These are phyloP conservation scores for Aegotheles bennettii DNA, from an alignment of 2,113 vertebrate genomes.

Conservation along the genomic window DNA sequence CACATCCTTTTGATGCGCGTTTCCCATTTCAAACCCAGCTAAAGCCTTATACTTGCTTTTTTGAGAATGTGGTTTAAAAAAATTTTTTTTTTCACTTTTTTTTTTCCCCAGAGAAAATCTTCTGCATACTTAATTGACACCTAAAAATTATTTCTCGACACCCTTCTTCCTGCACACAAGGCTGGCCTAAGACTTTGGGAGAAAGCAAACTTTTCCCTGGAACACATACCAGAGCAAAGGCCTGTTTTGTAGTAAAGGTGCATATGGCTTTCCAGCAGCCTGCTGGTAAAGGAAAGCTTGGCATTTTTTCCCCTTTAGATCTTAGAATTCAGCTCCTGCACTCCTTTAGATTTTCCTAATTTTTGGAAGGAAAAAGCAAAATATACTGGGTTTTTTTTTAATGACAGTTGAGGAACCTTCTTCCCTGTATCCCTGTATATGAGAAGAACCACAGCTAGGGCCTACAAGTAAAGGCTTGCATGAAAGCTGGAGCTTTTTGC, in stretches of 20 bases:
- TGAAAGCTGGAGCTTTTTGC: background rate
- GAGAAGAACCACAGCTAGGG: background rate
- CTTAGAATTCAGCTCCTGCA: background rate
- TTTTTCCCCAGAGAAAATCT: background rate
- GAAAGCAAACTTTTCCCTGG: background rate
- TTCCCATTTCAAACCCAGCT: background rate
- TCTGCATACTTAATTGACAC: background rate
- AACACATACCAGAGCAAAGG: background rate
- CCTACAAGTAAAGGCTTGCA: background rate
- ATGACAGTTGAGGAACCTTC: background rate
- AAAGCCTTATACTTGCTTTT: background rate
- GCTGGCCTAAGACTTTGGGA: background rate
- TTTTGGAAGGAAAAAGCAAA: background rate
- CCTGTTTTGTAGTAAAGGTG: background rate
- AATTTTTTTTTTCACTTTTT: background rate
- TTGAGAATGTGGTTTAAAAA: background rate
- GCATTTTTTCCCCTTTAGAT: background rate
- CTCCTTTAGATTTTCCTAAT: background rate
- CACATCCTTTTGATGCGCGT: accelerated
- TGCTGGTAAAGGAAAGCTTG: background rate
- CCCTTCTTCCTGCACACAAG: background rate
- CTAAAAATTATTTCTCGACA: background rate
- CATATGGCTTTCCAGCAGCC: background rate
- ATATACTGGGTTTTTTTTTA: background rate
- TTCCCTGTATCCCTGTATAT: accelerated